Evolutionary conservation across 2,888 invertebrate species (phyloP), one percentile per base, ranked within the genome.

Genomic region (Eupsilia transversa): DNA sequence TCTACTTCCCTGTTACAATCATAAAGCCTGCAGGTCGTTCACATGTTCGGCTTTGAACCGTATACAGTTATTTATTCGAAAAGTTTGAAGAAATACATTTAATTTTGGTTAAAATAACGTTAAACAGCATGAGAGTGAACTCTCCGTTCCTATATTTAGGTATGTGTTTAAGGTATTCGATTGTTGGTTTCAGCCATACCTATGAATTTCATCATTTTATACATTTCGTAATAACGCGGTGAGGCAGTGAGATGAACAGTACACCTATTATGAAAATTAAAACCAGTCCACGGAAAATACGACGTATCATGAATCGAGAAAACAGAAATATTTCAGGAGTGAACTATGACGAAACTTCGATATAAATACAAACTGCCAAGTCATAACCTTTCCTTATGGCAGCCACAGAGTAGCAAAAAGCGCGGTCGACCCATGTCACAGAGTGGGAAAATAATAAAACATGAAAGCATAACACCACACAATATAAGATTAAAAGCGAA

Each of bases 401-500:
- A 12, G n/a, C 43, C 67, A 9, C 81, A 64, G 56, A 52, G 43
- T 43, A 75, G 76, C 85, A 85, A 81, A 81, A 80, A 81, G 14
- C n/a, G 5, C 7, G 54, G 57, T 5, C 41, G 77, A 81, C 81
- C 81, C 82, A 60, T 82, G 66, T 81, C 77, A 82, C 82, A 85
- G 27, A 59, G 33, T 30, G 23, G 33, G 46, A 68, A 76, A 71
- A 85, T 82, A 82, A 85, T 85, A 82, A 67, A 82, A 68, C 52
- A 76, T 61, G 82, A 82, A 79, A 67, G 61, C 76, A 75, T 78
- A 80, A 80, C 79, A 83, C 86, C 86, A 86, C 73, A 83, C 79
- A 85, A 85, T 86, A 84, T 86, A 88, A 84, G 77, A 86, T 87
- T 77, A 80, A 84, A 89, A 88, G 83, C 80, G 54, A 75, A 83